Percentiles rank a stretch among this genome's conserved stretches.
phyloP scores from a whole-genome alignment of 2,113 vertebrate genomes.

The Gila orcuttii region DNA sequence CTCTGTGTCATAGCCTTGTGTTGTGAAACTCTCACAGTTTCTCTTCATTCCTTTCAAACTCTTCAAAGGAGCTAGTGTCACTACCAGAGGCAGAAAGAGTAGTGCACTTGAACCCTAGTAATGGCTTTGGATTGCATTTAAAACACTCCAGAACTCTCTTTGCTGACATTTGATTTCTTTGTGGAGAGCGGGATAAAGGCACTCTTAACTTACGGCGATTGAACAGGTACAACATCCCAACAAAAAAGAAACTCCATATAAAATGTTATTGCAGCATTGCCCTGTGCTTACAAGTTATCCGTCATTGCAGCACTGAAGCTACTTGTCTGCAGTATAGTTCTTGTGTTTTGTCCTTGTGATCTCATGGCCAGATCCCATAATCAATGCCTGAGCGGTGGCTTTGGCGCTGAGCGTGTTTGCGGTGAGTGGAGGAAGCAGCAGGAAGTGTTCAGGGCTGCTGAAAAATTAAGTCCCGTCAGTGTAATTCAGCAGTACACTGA shows the following conservation, averaged over 20 bases:
- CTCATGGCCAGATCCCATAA: constrained; percentile 23
- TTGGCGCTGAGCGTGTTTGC: constrained; percentile 52
- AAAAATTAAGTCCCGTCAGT: constrained; percentile 74
- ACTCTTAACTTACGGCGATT: constrained; percentile 14
- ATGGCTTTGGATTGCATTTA: constrained; percentile 28
- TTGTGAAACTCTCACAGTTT: neutral
- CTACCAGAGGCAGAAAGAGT: constrained; percentile 20
- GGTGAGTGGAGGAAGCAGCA: constrained; percentile 67
- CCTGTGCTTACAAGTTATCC: constrained; percentile 16
- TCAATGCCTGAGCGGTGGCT: constrained; percentile 53
- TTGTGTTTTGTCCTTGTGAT: constrained; percentile 11
- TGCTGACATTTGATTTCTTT: constrained; percentile 39
- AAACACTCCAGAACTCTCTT: constrained; percentile 23
- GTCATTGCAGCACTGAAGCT: neutral
- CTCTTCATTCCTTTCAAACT: constrained; percentile 32
- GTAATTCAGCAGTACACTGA: constrained; percentile 72
- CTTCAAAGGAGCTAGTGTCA: constrained; percentile 2
- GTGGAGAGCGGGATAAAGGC: constrained; percentile 27
- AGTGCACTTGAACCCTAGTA: constrained; percentile 27
- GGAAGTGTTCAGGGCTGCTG: constrained; percentile 63
- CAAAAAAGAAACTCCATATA: neutral
- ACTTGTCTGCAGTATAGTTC: neutral
- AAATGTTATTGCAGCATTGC: constrained; percentile 2
- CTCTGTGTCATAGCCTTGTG: neutral
- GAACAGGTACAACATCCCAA: neutral